These are phyloP conservation scores for Epiblema foenella DNA, from an alignment of 2,888 invertebrate species.

Conservation along the genomic window DNA sequence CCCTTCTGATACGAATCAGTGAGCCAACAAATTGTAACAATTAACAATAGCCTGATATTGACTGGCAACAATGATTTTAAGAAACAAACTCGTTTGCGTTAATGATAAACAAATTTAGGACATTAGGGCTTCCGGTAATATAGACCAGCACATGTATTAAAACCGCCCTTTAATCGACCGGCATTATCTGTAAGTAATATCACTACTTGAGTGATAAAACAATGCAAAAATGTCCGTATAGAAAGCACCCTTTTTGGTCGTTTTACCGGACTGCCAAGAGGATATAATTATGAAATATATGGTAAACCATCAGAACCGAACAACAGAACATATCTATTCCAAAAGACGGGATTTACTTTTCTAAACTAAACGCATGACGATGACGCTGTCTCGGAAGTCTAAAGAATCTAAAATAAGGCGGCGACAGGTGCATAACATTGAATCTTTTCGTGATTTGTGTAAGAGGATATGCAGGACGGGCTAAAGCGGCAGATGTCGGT, in stretches of 20 bases:
- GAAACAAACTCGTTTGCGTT: not conserved
- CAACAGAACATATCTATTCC: not conserved
- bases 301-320: not conserved
- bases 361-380: not conserved
- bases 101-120: not conserved
- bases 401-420: constrained; percentile 8
- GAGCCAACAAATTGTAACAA: constrained; percentile 42
- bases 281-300: not conserved
- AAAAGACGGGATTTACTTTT: not conserved
- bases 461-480: constrained; percentile 48
- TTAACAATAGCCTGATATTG: constrained; percentile 5
- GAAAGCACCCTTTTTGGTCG: not conserved
- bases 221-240: not conserved
- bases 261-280: not conserved
- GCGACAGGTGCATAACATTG: constrained; percentile 72
- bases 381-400: constrained; percentile 15
- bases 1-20: constrained; percentile 34
- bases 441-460: constrained; percentile 69
- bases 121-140: too few relatives aligned
- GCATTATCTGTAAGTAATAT: too few relatives aligned
- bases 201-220: not conserved
- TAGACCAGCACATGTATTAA: too few relatives aligned
- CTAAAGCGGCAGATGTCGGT: constrained; percentile 64
- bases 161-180: too few relatives aligned
- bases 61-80: not conserved